Percentiles rank a stretch among this genome's conserved stretches.
Conservation (phyloP, 2,888 invertebrate species). For the Branchellion lobata region DNA sequence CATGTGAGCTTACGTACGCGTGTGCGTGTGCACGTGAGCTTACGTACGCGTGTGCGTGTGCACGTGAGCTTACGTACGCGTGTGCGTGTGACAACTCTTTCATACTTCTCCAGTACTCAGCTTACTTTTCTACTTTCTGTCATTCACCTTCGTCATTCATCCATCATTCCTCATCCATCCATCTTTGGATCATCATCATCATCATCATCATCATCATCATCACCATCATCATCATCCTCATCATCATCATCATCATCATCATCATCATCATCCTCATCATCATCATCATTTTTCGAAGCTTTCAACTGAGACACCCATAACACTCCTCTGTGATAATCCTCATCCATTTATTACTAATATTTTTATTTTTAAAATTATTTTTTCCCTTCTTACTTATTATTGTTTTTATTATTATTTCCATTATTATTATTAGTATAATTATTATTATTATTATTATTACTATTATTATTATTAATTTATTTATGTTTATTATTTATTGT, state of each 20-base stretch:
- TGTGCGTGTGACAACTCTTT: too few relatives aligned
- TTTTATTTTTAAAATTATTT: neutral
- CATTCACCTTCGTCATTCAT: neutral
- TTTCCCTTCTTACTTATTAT: neutral
- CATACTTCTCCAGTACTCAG: neutral
- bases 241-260: conserved; percentile 64
- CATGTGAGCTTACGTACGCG: too few relatives aligned
- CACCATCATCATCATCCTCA: neutral
- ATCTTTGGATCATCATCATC: neutral
- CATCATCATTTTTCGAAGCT: neutral
- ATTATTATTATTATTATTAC: conserved; percentile 1
- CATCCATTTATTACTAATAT: neutral
- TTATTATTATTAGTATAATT: neutral
- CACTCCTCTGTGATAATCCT: neutral
- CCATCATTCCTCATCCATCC: neutral
- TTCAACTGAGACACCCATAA: too few relatives aligned
- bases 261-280: conserved; percentile 21
- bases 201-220: conserved; percentile 20
- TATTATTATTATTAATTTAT: neutral
- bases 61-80: too few relatives aligned
- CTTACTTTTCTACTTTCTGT: neutral
- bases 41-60: too few relatives aligned
- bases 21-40: too few relatives aligned
- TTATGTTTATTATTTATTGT: neutral
- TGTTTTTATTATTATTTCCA: neutral